phyloP scores from a whole-genome alignment of 2,113 vertebrate species.

The Lophura nycthemera region DNA sequence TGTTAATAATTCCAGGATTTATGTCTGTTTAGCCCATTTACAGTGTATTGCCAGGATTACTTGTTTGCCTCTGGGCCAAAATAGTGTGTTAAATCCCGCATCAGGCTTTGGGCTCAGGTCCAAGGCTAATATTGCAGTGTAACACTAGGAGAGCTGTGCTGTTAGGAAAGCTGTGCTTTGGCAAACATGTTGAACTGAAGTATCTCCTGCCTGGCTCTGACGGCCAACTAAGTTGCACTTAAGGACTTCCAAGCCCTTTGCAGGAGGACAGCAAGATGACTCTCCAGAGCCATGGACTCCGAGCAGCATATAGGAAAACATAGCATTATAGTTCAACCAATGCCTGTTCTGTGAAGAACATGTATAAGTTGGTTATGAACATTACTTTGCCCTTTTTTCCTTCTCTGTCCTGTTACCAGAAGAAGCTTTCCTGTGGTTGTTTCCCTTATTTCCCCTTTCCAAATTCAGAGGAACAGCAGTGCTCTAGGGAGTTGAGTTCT shows the following conservation, averaged over 20 bases:
- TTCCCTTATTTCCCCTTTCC: background rate
- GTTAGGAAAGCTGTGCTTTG: background rate
- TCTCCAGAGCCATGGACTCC: background rate
- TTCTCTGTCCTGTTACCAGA: background rate
- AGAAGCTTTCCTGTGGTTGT: background rate
- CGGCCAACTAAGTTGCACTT: background rate
- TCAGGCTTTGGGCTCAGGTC: slow-evolving; percentile 16
- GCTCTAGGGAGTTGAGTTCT: fast-evolving
- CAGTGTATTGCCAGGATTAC: slow-evolving; percentile 10
- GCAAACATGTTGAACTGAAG: background rate
- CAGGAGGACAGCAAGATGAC: background rate
- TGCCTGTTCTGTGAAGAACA: background rate
- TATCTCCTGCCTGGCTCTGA: background rate
- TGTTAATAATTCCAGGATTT: slow-evolving; percentile 48
- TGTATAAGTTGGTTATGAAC: fast-evolving
- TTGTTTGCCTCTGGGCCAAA: slow-evolving; percentile 41
- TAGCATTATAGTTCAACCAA: background rate
- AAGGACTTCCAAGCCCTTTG: background rate
- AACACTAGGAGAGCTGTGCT: background rate
- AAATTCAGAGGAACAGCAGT: background rate
- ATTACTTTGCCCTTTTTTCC: background rate
- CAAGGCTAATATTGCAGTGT: background rate
- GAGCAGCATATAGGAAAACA: background rate
- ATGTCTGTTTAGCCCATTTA: slow-evolving; percentile 36
- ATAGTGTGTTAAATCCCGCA: slow-evolving; percentile 34